Percentiles rank a stretch among this genome's conserved stretches.
Evolutionary conservation across 1,140 invertebrate genomes (phyloP).

Genomic region (Neuroterus valhalla): DNA sequence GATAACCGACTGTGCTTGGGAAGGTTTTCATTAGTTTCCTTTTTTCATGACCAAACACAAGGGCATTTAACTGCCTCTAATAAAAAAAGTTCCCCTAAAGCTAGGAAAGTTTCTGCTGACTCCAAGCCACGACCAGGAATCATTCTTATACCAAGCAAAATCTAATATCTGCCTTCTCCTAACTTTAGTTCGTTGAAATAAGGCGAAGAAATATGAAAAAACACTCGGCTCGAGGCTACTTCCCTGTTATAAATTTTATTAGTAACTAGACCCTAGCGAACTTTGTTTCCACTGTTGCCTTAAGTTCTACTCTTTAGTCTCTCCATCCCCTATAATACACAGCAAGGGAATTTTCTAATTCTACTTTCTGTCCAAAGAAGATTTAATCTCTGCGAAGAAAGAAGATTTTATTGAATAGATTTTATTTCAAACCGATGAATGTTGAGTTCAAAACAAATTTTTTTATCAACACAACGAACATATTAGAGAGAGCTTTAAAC

Average conservation of each 20-base stretch:
- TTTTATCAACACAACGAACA: too few species aligned
- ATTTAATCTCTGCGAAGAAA: background rate
- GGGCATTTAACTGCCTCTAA: too few species aligned
- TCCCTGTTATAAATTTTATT: constrained; percentile 17
- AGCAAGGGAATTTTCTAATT: constrained; percentile 5
- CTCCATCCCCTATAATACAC: background rate
- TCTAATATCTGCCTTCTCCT: background rate
- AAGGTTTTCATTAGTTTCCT: too few species aligned
- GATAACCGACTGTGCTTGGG: too few species aligned
- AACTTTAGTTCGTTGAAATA: constrained; percentile 8
- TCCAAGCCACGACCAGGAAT: background rate
- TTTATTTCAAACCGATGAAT: background rate
- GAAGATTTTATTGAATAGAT: background rate
- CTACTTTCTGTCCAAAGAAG: background rate
- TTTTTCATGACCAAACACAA: too few species aligned
- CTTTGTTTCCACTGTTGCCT: constrained; percentile 6
- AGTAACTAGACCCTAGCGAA: background rate
- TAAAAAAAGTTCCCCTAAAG: too few species aligned
- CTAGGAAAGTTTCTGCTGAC: too few species aligned
- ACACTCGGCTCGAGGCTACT: constrained; percentile 19
- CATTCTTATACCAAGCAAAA: background rate
- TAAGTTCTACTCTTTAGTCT: background rate
- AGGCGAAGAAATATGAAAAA: background rate
- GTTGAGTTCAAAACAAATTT: background rate
- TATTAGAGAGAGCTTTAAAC: too few species aligned